Percentiles rank a stretch among this genome's conserved stretches.
phyloP scores from a whole-genome alignment of 2,888 invertebrate species.

The Cryptops parisi region DNA sequence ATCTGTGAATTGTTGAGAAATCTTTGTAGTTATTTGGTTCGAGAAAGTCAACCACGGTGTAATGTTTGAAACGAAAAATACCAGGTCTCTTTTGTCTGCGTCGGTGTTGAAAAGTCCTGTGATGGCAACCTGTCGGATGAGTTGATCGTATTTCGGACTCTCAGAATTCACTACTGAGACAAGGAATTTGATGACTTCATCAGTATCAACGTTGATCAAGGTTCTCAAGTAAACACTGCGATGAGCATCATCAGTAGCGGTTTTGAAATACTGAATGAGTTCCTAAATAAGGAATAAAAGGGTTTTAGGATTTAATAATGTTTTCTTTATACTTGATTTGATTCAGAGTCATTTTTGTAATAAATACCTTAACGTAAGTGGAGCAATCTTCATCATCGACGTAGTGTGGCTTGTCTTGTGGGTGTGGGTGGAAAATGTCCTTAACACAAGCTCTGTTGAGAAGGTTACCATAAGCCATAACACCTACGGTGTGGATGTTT shows the following conservation, averaged over 20 bases:
- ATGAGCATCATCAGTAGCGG: neutral
- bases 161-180: too few relatives aligned
- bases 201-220: neutral
- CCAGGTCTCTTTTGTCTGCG: neutral
- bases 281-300: too few relatives aligned
- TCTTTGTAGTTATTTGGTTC: neutral
- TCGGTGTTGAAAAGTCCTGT: neutral
- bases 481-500: too few relatives aligned
- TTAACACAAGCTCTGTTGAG: constrained; percentile 15
- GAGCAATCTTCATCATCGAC: constrained; percentile 9
- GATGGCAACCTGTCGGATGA: too few relatives aligned
- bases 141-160: too few relatives aligned
- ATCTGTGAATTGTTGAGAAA: constrained; percentile 15
- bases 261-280: neutral
- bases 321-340: too few relatives aligned
- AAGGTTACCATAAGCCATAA: constrained; percentile 15
- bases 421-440: neutral
- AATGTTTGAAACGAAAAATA: too few relatives aligned
- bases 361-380: constrained; percentile 7
- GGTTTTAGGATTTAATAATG: too few relatives aligned
- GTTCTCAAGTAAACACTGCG: neutral
- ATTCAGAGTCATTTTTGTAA: too few relatives aligned
- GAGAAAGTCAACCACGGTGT: too few relatives aligned
- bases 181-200: too few relatives aligned
- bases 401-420: neutral